Base-by-base conservation (phyloP, 2,888 invertebrate genomes). In the Catocala fraxini region DNA sequence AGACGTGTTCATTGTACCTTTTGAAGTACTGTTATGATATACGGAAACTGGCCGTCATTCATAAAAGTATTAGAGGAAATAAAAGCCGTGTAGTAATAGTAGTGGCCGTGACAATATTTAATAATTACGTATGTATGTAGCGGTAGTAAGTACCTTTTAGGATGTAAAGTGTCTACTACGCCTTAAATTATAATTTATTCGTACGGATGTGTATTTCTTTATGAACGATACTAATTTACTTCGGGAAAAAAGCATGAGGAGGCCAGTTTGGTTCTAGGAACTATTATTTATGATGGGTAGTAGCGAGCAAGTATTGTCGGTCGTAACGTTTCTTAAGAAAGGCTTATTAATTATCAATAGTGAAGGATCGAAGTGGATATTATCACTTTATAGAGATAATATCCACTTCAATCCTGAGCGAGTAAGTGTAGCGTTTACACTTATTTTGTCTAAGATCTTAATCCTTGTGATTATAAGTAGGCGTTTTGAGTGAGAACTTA, bases 31-130 rank as follows among this genome's bases (percentile, higher is more conserved):
- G 63, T 66, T 68, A 63, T 66, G 63, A 64, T 70, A 65, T 75
- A 70, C 79, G 85, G 86, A 87, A 85, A 83, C 80, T 58, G 74
- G 59, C 70, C 53, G 73, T 76, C 78, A 83, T 74, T 81, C 72
- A 75, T 71, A 73, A 77, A 59, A 59, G 68, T 58, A 65, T 9
- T 64, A 60, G 70, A 80, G 82, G 79, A 81, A 74, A 81, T 75
- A 73, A 76, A 71, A 71, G 68, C 61, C 70, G 65, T 55, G 65
- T 70, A 61, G 67, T 71, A 63, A 65, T 71, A 68, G 62, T 64
- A 59, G 60, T 68, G 62, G 34, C 47, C 55, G 47, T 68, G 62
- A 64, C 68, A 59, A 57, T 63, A 68, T 59, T 65, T 59, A 58
- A 63, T 57, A 5, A 13, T 11, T 42, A 11, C n/a, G 4, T 25